A percentile compares a stretch with the other conserved stretches of the same genome.
phyloP scores from a whole-genome alignment of 2,888 invertebrate species.

The Andrena dorsata region DNA sequence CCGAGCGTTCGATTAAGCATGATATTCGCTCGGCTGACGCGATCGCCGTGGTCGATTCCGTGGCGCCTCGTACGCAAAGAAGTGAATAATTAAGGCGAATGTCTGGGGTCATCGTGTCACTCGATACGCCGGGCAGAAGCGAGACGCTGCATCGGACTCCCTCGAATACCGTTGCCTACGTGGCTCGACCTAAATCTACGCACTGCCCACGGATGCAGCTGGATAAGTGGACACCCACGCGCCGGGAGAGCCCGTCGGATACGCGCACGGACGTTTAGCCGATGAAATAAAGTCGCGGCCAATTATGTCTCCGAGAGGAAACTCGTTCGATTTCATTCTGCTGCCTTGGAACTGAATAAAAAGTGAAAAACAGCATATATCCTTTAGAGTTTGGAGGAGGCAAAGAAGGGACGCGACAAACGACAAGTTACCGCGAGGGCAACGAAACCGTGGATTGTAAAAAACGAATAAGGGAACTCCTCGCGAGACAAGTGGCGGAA shows the following conservation, averaged over 20 bases:
- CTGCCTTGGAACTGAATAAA: not conserved
- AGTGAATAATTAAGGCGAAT: slow-evolving; percentile 49
- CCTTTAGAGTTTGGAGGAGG: not conserved
- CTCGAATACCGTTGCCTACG: slow-evolving; percentile 48
- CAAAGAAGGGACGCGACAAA: not conserved
- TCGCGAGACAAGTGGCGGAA: not conserved
- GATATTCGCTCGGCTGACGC: not conserved
- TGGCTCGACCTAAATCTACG: slow-evolving; percentile 60
- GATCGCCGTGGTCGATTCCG: slow-evolving; percentile 31
- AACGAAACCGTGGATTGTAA: not conserved
- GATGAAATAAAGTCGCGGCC: not conserved
- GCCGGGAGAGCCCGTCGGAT: not conserved
- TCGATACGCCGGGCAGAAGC: slow-evolving; percentile 46
- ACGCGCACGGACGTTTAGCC: not conserved
- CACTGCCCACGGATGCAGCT: slow-evolving; percentile 27
- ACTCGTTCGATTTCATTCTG: no score
- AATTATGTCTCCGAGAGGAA: no score
- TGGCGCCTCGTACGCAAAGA: slow-evolving; percentile 18
- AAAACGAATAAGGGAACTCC: not conserved
- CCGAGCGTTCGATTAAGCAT: not conserved
- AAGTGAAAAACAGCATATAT: not conserved
- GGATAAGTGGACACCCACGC: not conserved
- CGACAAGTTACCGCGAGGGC: not conserved
- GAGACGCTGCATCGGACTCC: slow-evolving; percentile 46
- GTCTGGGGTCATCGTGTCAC: slow-evolving; percentile 45